phyloP scores from a whole-genome alignment of 1,140 invertebrate genomes.

The Megalonaias nervosa region DNA sequence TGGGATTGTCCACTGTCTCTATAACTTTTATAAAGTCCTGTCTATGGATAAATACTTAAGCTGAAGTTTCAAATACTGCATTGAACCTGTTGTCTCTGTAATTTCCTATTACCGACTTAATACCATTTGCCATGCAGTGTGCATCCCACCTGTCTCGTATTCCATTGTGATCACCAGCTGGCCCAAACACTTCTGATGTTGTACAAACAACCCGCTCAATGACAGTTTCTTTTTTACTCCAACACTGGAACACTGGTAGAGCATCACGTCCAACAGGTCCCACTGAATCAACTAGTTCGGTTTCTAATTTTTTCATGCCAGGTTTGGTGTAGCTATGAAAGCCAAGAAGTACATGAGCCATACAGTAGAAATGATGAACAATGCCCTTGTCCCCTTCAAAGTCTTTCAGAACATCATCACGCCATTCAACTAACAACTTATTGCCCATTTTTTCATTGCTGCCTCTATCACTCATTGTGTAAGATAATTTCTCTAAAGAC shows the following conservation, averaged over 20 bases:
- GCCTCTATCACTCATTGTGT: constrained; percentile 23
- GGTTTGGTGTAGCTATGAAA: too few species aligned
- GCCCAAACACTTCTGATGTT: constrained; percentile 16
- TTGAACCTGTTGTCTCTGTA: constrained; percentile 4
- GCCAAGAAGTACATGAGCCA: constrained; percentile 12
- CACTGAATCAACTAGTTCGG: too few species aligned
- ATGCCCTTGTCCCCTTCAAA: neutral
- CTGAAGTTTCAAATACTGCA: constrained; percentile 19
- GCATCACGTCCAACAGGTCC: too few species aligned
- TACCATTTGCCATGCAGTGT: too few species aligned
- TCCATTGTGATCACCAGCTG: constrained; percentile 19
- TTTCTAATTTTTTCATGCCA: too few species aligned
- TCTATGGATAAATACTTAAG: neutral
- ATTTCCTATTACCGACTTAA: too few species aligned
- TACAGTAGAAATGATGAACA: constrained; percentile 24
- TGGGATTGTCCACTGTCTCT: neutral
- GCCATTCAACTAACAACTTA: constrained; percentile 14
- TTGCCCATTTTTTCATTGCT: constrained; percentile 15
- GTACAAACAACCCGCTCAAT: neutral
- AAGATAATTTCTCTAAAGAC: neutral
- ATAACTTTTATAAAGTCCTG: neutral
- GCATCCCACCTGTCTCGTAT: neutral
- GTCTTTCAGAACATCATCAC: constrained; percentile 1
- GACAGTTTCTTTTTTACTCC: too few species aligned
- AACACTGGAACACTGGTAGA: neutral